phyloP scores from a whole-genome alignment of 2,888 invertebrate species.

The Metalampra italica region DNA sequence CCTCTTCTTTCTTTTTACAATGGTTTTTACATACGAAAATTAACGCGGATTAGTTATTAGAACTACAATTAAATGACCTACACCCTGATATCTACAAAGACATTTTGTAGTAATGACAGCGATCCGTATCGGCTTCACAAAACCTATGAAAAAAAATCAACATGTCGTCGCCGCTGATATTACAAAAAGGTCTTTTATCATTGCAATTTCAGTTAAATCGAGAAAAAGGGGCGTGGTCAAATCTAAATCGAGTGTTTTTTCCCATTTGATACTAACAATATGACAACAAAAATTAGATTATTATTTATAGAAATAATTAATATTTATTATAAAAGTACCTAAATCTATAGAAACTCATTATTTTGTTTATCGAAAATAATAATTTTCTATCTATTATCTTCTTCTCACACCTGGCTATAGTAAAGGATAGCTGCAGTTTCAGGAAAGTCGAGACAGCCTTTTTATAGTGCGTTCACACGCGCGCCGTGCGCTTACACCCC shows the following conservation, averaged over 20 bases:
- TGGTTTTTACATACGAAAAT: constrained; percentile 62
- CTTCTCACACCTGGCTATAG: too few species aligned
- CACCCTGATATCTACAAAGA: constrained; percentile 78
- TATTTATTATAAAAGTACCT: too few species aligned
- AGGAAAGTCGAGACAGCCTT: too few species aligned
- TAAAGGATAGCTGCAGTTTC: too few species aligned
- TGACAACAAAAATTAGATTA: too few species aligned
- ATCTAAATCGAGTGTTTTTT: constrained; percentile 48
- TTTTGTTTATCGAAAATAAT: too few species aligned
- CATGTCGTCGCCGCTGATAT: constrained; percentile 74
- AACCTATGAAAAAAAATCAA: constrained; percentile 76
- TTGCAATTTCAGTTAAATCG: constrained; percentile 55
- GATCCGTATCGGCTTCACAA: constrained; percentile 77
- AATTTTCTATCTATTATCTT: too few species aligned
- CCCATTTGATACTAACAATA: constrained; percentile 5
- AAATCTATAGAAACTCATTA: too few species aligned
- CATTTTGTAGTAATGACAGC: constrained; percentile 77
- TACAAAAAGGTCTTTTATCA: constrained; percentile 64
- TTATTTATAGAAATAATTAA: too few species aligned
- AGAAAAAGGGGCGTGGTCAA: constrained; percentile 52
- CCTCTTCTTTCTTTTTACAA: constrained; percentile 66
- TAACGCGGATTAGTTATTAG: constrained; percentile 66
- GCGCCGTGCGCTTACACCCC: too few species aligned
- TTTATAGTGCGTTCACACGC: too few species aligned
- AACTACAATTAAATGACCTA: constrained; percentile 75